Percentiles rank a stretch among this genome's conserved stretches.
Evolutionary conservation across 1,140 invertebrate genomes (phyloP).

Genomic region (Drosophila orosa): DNA sequence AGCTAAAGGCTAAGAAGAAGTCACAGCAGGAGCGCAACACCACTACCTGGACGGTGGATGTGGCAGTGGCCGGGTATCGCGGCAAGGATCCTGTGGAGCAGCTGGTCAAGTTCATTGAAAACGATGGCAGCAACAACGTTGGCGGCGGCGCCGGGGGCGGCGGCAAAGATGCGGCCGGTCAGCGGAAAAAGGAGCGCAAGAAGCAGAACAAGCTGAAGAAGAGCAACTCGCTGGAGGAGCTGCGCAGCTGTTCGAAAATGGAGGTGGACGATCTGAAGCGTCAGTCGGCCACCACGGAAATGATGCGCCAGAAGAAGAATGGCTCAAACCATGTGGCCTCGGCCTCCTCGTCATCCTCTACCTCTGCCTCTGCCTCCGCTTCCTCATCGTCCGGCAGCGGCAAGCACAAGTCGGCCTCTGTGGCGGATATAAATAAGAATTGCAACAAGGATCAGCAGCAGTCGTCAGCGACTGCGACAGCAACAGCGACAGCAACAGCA

Average conservation of each 20-base stretch:
- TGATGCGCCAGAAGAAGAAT: conserved; percentile 77
- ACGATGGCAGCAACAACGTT: conserved; percentile 47
- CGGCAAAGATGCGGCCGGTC: conserved; percentile 11
- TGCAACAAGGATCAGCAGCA: conserved; percentile 60
- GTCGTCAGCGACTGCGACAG: not conserved
- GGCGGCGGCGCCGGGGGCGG: conserved; percentile 5
- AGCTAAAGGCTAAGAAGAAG: conserved; percentile 73
- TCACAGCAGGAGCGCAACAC: conserved; percentile 85
- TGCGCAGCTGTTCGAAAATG: conserved; percentile 84
- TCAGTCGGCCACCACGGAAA: conserved; percentile 81
- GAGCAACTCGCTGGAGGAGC: conserved; percentile 88
- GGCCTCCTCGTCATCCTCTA: conserved; percentile 13
- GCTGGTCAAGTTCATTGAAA: conserved; percentile 85
- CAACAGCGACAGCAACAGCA: not conserved
- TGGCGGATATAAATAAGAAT: conserved; percentile 64
- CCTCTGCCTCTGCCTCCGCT: conserved; percentile 8
- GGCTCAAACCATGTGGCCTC: conserved; percentile 5
- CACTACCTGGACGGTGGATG: conserved; percentile 85
- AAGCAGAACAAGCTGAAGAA: conserved; percentile 86
- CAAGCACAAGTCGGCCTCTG: conserved; percentile 68
- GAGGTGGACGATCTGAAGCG: conserved; percentile 80
- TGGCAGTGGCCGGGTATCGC: conserved; percentile 86
- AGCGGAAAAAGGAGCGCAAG: conserved; percentile 73
- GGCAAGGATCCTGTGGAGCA: conserved; percentile 86
- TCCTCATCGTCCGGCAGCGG: conserved; percentile 7